Evolutionary conservation across 2,113 vertebrate genomes (phyloP), one percentile per base, ranked within the genome.

Genomic region (Pantherophis guttatus): DNA sequence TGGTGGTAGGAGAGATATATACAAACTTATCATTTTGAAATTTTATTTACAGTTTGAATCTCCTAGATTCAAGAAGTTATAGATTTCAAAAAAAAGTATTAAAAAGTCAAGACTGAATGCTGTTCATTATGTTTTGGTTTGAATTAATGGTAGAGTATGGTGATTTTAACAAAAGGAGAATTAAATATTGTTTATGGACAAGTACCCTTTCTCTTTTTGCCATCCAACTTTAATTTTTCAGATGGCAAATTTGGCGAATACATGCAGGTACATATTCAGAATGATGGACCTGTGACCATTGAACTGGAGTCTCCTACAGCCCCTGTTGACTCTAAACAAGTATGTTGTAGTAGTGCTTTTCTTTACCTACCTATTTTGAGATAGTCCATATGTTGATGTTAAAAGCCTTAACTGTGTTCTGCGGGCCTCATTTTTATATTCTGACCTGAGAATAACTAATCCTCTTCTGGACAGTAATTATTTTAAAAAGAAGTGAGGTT

Each of bases 221-320:
- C 15, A 21, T 39, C 24, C 54, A 44, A 57, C 39, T 85, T 94
- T 96, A 85, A 44, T 86, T 94, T 98, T 97, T 62, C 95, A 99
- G 99, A 99, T 94, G 99, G 99, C 93, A 98, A 98, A 96, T 99
- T 99, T 96, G 99, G 99, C 44, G 98, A 99, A 92, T 98, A 96
- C 94, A 99, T 99, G 99, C 99, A 99, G 95, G 98, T 99, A 13
- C 98, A 99, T 94, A 99, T 99, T 95, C 98, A 99, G 96, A 99
- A 99, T 0, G 99, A 99, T 21, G 99, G 99, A 2, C 99, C 99
- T 2, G 99, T 99, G 52, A 99, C 99, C 93, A 98, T 99, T 94
- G 98, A 99, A 91, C 94, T 99, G 96, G 98, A 98, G 24, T 99
- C 99, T 0, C 98, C 99, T 0, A 96, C 96, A 90, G 97, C 97